Base-by-base conservation (phyloP, 2,888 invertebrate genomes). In the Sinhomidia bicolor region DNA sequence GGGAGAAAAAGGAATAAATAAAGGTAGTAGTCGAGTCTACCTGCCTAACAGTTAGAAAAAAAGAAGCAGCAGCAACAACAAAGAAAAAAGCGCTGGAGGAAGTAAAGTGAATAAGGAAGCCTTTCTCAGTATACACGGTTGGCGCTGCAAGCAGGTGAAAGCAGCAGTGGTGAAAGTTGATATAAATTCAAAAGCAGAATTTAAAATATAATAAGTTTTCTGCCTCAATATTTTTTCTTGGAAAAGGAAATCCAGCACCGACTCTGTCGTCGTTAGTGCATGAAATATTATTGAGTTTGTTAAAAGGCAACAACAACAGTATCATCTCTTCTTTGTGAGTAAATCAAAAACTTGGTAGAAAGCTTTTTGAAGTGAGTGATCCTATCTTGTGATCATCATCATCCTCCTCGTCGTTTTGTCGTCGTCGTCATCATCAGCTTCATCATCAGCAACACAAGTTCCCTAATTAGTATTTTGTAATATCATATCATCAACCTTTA, bases 321-420 rank as follows among this genome's bases (percentile, higher is more conserved):
- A 36, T 36, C 36, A 36, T 36, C 7, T 3, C 36, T 5, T 36
- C 36, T n/a, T n/a, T 5, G 36, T 36, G 36, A 36, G 7, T 36
- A 36, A 36, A 36, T 36, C n/a, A n/a, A 36, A 36, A 36, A 36
- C 36, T 36, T 5, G 57, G 20, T 57, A 20, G 6, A 23, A 57
- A 20, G 57, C 57, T 57, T 57, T 57, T n/a, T n/a, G 2, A n/a
- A 57, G 57, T 23, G 57, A 57, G 47, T 74, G 74, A 74, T 74
- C 74, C 36, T 74, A 47, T 74, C 74, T 44, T 74, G 23, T 74
- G 74, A 74, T 20, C 47, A 74, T 74, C 20, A 65, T 4, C 65
- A 65, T 26, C 65, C 20, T 65, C 65, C 20, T 65, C 65, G 26
- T 65, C 65, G 10, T 65, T n/a, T n/a, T n/a, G n/a, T n/a, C 65